Conservation (phyloP, 30 jellyfish, hydroid and myxozoan genomes). For the Rhopilema esculentum region DNA sequence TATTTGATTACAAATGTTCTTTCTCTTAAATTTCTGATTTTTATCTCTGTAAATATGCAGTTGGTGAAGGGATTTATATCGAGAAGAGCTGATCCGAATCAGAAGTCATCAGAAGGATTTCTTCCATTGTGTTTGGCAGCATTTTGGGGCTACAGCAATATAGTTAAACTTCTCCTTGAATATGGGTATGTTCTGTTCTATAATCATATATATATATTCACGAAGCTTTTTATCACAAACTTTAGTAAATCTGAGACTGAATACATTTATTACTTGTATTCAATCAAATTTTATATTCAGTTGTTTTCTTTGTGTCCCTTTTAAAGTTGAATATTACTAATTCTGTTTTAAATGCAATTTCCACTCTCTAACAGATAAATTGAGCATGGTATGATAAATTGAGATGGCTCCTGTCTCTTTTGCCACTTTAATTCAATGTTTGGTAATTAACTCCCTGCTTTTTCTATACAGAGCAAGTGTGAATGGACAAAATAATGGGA, state of each 20-base stretch:
- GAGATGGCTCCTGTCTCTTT: too few species aligned
- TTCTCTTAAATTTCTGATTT: too few species aligned
- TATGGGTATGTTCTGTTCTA: slow-evolving; percentile 27
- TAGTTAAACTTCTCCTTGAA: slow-evolving; percentile 45
- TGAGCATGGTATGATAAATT: too few species aligned
- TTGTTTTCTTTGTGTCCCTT: not conserved
- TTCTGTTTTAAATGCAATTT: too few species aligned
- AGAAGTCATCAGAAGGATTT: slow-evolving; percentile 51
- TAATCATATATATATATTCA: not conserved
- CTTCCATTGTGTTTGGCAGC: slow-evolving; percentile 63
- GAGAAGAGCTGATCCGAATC: slow-evolving; percentile 53
- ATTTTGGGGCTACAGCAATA: slow-evolving; percentile 65
- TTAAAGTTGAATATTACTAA: too few species aligned
- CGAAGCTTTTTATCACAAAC: not conserved
- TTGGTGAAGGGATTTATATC: slow-evolving; percentile 30
- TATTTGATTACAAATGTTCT: too few species aligned
- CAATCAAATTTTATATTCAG: not conserved
- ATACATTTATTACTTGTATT: not conserved
- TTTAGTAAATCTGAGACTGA: not conserved
- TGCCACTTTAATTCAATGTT: not conserved
- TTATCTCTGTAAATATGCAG: too few species aligned
- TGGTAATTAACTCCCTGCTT: not conserved
- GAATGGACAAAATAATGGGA: slow-evolving; percentile 56
- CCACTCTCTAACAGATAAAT: too few species aligned
- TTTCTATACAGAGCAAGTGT: slow-evolving; percentile 41